phyloP scores from a whole-genome alignment of 92 coral and sea anemone species.

The Anthopleura xanthogrammica region DNA sequence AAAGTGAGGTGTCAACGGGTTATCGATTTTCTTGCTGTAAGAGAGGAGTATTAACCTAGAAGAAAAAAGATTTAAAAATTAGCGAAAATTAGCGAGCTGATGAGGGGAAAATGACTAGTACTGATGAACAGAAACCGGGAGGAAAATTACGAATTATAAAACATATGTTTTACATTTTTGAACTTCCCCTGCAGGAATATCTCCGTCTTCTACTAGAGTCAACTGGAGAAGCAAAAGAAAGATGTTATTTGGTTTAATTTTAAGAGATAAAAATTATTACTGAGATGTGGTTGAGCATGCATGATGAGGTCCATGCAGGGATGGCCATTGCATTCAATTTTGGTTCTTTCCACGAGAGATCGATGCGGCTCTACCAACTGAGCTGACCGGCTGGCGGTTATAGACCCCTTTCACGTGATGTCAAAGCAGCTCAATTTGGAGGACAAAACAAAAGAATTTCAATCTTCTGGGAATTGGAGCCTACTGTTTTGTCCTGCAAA shows the following conservation, averaged over 20 bases:
- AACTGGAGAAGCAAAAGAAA: neutral
- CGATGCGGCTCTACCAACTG: no score
- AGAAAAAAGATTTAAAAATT: neutral
- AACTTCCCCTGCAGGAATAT: neutral
- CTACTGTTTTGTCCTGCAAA: no score
- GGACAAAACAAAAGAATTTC: no score
- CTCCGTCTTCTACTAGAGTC: neutral
- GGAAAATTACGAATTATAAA: neutral
- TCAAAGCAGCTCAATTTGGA: no score
- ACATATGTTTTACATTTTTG: neutral
- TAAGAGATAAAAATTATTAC: neutral
- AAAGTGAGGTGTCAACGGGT: neutral
- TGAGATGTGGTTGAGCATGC: no score
- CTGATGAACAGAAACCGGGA: neutral
- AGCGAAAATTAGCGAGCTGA: neutral
- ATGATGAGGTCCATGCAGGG: no score
- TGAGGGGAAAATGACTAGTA: neutral
- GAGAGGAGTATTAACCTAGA: neutral
- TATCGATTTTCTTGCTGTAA: neutral
- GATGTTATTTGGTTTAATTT: neutral
- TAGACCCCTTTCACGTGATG: no score
- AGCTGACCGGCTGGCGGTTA: no score
- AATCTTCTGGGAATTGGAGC: no score
- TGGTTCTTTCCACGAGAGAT: no score
- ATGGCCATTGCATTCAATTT: no score